phyloP scores from a whole-genome alignment of 2,888 invertebrate species.

The Cataglyphis altisquamis region DNA sequence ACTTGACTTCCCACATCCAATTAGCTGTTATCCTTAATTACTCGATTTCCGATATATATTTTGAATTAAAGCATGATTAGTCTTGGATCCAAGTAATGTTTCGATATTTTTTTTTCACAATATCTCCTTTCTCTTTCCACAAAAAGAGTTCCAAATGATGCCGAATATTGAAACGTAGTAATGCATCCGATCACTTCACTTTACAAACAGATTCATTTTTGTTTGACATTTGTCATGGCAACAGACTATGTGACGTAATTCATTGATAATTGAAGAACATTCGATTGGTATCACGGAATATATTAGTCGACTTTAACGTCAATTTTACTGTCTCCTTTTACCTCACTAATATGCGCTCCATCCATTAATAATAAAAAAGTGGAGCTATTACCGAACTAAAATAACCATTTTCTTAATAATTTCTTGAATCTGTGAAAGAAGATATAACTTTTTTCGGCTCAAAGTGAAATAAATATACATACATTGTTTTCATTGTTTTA shows the following conservation, averaged over 20 bases:
- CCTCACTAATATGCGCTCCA: not conserved
- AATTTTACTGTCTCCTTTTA: constrained; percentile 5
- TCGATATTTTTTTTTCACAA: not conserved
- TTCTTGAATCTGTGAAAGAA: not conserved
- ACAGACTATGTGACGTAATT: constrained; percentile 67
- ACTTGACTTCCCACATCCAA: constrained; percentile 15
- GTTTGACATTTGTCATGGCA: constrained; percentile 70
- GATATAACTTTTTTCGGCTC: not conserved
- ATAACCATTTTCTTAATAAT: not conserved
- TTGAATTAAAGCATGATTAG: constrained; percentile 45
- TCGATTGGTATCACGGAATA: constrained; percentile 60
- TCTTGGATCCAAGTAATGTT: constrained; percentile 58
- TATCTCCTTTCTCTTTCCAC: not conserved
- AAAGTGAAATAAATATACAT: not conserved
- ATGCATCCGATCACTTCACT: not conserved
- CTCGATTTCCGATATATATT: constrained; percentile 49
- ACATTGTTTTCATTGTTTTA: not conserved
- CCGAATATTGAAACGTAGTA: not conserved
- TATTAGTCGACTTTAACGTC: constrained; percentile 19
- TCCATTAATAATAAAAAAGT: constrained; percentile 23
- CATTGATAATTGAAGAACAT: constrained; percentile 73
- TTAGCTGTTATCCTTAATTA: constrained; percentile 39
- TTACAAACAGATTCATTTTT: constrained; percentile 12
- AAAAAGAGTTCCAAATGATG: constrained; percentile 9
- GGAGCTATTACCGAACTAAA: not conserved